These are phyloP conservation scores for Rotaria magnacalcarata DNA, from an alignment of 2,888 invertebrate species.

Conservation along the genomic window DNA sequence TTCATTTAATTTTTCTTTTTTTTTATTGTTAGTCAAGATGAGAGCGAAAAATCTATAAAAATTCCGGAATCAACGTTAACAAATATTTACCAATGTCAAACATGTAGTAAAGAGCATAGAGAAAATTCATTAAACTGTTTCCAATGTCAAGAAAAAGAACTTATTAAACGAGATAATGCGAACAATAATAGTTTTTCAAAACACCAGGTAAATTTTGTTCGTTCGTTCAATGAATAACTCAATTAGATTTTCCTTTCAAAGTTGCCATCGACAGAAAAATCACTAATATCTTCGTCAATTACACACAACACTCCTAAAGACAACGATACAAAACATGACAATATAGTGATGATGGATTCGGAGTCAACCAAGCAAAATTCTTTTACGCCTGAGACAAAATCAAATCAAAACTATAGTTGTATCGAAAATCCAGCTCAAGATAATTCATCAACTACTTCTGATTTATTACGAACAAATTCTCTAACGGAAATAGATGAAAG, in stretches of 20 bases:
- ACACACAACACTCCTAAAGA: not conserved
- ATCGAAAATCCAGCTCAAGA: not conserved
- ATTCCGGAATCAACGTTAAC: not conserved
- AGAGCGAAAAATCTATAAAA: not conserved
- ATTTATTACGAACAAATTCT: not conserved
- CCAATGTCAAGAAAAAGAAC: not conserved
- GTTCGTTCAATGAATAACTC: not conserved
- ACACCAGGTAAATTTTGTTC: not conserved
- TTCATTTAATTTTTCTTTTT: not conserved
- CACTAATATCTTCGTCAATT: not conserved
- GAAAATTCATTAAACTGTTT: not conserved
- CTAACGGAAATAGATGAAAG: slow-evolving; percentile 9
- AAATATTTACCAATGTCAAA: not conserved
- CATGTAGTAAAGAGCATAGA: not conserved
- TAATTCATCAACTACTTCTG: not conserved
- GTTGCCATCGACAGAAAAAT: not conserved
- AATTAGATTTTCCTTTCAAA: not conserved
- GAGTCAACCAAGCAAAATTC: not conserved
- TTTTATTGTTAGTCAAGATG: not conserved
- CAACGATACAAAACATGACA: not conserved
- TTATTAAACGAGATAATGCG: not conserved
- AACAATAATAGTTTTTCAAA: not conserved
- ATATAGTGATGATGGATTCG: no score
- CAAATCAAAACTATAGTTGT: not conserved
- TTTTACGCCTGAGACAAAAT: not conserved